These are phyloP conservation scores for Epizoanthus ramosus DNA, from an alignment of 92 coral and sea anemone species.

Conservation along the genomic window DNA sequence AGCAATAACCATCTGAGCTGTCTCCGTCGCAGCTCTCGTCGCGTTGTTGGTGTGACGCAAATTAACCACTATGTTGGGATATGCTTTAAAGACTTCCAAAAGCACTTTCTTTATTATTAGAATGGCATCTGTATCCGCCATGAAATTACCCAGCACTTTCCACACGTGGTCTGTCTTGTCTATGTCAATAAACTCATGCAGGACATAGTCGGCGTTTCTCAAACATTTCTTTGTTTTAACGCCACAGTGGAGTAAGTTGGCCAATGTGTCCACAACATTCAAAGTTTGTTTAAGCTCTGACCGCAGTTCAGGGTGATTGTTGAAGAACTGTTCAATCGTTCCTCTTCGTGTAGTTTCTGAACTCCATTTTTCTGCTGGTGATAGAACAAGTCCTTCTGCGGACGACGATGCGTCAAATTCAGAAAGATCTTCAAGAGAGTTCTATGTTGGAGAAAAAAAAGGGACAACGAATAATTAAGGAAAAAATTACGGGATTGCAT, in stretches of 20 bases:
- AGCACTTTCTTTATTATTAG: background rate
- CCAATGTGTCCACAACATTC: slow-evolving; percentile 8
- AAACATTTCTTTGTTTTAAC: slow-evolving; percentile 10
- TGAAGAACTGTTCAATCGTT: slow-evolving; percentile 15
- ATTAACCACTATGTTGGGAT: background rate
- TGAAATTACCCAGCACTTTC: slow-evolving; percentile 19
- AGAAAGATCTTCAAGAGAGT: too few species aligned
- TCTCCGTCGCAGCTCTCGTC: too few species aligned
- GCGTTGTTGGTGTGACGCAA: background rate
- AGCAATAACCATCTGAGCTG: background rate
- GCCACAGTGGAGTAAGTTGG: background rate
- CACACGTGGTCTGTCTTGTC: slow-evolving; percentile 7
- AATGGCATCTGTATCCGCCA: slow-evolving; percentile 8
- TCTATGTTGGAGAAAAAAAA: too few species aligned
- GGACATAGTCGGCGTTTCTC: background rate
- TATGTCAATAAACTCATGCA: slow-evolving; percentile 25
- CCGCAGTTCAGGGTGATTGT: slow-evolving; percentile 12
- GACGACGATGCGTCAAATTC: too few species aligned
- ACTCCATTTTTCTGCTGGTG: too few species aligned
- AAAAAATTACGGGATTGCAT: too few species aligned
- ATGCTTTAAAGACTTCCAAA: too few species aligned
- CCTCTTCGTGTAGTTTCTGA: slow-evolving; percentile 10
- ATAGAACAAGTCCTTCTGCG: too few species aligned
- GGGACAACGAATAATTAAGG: too few species aligned
- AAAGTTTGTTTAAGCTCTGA: slow-evolving; percentile 10